These are phyloP conservation scores for Pseudomyrmex cubaensis DNA, from an alignment of 1,140 invertebrate species.

Conservation along the genomic window DNA sequence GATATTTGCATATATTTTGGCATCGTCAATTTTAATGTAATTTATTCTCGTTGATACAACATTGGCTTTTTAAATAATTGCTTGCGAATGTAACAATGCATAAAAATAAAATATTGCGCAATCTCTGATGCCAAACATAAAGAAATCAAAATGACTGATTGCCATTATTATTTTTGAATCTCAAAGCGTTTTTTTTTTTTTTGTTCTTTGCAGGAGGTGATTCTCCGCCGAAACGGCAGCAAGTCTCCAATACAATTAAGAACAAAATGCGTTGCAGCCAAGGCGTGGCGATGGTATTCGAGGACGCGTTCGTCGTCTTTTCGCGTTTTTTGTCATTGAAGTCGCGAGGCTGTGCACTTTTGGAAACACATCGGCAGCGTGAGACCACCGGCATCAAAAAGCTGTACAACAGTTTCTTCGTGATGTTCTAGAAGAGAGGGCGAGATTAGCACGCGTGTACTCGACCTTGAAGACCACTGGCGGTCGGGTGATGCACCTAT, in stretches of 20 bases:
- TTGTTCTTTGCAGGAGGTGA: constrained; percentile 18
- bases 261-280: constrained; percentile 83
- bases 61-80: constrained; percentile 15
- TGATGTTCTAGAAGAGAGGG: constrained; percentile 90
- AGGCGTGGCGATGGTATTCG: constrained; percentile 83
- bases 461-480: constrained; percentile 45
- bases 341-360: constrained; percentile 87
- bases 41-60: not conserved
- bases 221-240: constrained; percentile 44
- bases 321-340: constrained; percentile 84
- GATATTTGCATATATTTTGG: not conserved
- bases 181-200: not conserved
- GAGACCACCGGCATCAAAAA: constrained; percentile 93
- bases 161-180: not conserved
- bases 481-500: constrained; percentile 69
- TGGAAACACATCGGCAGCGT: constrained; percentile 91
- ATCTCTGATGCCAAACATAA: not conserved
- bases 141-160: not conserved
- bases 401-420: constrained; percentile 93
- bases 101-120: too few species aligned
- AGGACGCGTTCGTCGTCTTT: constrained; percentile 84
- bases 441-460: not conserved
- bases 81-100: too few species aligned
- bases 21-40: not conserved
- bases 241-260: constrained; percentile 42